phyloP scores from a whole-genome alignment of 1,140 invertebrate species.

The Zophobas morio region DNA sequence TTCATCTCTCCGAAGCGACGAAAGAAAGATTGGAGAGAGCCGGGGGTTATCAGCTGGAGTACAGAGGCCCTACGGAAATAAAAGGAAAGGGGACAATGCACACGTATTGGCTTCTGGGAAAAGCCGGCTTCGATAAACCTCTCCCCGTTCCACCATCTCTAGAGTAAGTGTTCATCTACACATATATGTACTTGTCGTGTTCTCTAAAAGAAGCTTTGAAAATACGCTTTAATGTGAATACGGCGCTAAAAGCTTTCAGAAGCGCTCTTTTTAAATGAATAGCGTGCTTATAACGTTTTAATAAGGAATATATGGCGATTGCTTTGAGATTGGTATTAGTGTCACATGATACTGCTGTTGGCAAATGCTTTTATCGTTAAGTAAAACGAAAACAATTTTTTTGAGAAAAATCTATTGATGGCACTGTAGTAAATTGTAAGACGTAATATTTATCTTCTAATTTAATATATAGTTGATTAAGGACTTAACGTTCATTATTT shows the following conservation, averaged over 20 bases:
- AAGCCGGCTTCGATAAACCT: constrained; percentile 85
- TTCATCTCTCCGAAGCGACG: constrained; percentile 86
- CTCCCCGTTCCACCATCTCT: constrained; percentile 85
- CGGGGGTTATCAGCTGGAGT: constrained; percentile 86
- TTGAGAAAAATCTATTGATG: too few species aligned
- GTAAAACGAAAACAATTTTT: too few species aligned
- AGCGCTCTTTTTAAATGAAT: constrained; percentile 7
- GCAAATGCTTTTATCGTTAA: too few species aligned
- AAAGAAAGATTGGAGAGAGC: constrained; percentile 81
- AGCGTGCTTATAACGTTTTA: background rate
- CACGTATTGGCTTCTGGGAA: constrained; percentile 91
- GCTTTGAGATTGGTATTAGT: background rate
- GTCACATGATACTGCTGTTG: too few species aligned
- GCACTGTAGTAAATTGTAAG: too few species aligned
- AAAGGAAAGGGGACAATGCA: constrained; percentile 93
- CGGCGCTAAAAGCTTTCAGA: constrained; percentile 20
- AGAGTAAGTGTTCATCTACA: constrained; percentile 73
- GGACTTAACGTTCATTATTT: too few species aligned
- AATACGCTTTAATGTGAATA: constrained; percentile 23
- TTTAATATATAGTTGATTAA: too few species aligned
- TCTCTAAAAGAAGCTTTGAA: background rate
- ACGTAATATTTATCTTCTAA: too few species aligned
- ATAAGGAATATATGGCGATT: background rate
- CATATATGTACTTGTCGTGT: background rate
- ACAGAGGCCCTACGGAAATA: constrained; percentile 85